Conservation (phyloP, 1,140 invertebrate genomes). For the Drosophila malerkotliana region DNA sequence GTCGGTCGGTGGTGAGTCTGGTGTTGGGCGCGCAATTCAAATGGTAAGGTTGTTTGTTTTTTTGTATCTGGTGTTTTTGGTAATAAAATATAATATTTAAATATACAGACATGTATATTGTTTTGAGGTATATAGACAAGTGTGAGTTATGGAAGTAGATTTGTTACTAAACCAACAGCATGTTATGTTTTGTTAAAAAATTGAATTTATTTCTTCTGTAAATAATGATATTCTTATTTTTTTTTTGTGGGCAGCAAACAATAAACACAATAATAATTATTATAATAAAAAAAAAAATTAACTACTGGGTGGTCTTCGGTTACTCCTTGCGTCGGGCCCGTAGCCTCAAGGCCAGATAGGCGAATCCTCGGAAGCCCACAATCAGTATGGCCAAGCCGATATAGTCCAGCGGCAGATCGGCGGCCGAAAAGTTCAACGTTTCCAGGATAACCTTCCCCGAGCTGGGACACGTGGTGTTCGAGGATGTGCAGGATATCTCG, state of each 20-base stretch:
- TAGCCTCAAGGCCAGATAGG: conserved; percentile 89
- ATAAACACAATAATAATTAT: conserved; percentile 43
- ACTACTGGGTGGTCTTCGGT: neutral
- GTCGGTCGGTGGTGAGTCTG: neutral
- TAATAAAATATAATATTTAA: neutral
- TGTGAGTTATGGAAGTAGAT: neutral
- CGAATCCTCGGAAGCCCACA: conserved; percentile 90
- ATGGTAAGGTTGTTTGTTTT: neutral
- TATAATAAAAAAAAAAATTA: conserved; percentile 23
- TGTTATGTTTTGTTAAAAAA: conserved; percentile 1
- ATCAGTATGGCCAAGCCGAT: conserved; percentile 89
- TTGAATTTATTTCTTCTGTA: neutral
- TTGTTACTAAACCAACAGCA: neutral
- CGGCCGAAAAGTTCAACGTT: conserved; percentile 91
- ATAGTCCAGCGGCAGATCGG: conserved; percentile 90
- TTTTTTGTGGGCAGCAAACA: conserved; percentile 32
- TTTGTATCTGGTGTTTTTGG: neutral
- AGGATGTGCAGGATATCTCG: conserved; percentile 88
- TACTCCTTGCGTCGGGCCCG: conserved; percentile 85
- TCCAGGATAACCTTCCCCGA: conserved; percentile 91
- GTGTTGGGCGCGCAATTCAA: conserved; percentile 17
- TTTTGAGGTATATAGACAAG: neutral
- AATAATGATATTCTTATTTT: conserved; percentile 17
- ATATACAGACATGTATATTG: neutral
- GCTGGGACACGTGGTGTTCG: conserved; percentile 89